Base-by-base conservation (phyloP, 2,888 invertebrate genomes). In the Elysia crispata region DNA sequence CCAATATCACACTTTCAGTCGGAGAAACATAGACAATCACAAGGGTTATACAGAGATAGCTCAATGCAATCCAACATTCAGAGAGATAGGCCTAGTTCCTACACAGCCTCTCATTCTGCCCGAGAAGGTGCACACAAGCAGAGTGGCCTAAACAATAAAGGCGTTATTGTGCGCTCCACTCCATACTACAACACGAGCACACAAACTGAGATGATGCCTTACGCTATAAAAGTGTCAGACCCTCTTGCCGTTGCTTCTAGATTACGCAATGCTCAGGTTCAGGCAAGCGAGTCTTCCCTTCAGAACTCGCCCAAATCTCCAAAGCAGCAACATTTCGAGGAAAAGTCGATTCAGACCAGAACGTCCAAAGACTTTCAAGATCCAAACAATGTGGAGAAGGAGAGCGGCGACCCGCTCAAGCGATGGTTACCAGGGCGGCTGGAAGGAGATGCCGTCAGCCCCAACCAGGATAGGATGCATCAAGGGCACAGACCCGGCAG, bases 111-210 rank as follows among this genome's bases (percentile, higher is more conserved):
- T 20, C 54, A 54, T 23, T 28, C 60, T 20, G 23, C 69, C 18
- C 33, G 31, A 0, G 15, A 8, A 33, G 25, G 23, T 13, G 8
- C 50, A 18, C 57, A 60, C 30, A 60, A 23, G n/a, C n/a, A 60
- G 60, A 18, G 60, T 20, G 25, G 67, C 1, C 66, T 67, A 13
- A 31, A 6, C 28, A 67, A 62, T 30, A 80, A 80, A 73, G 75
- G 82, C 41, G 83, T 83, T 79, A 87, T 90, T 64, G 87, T 89
- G n/a, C 86, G 85, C 70, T 88, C 87, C 74, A 88, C 86, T 76
- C 86, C 89, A 60, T 88, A 87, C 83, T 89, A 88, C 85, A 90
- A 89, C 85, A 90, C 90, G 6, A 87, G 89, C 75, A 90, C 90
- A 8, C 90, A 90, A 83, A 90, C 90, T 0, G 90, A 90, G 67